phyloP scores from a whole-genome alignment of 1,140 invertebrate species.

The Apis dorsata region DNA sequence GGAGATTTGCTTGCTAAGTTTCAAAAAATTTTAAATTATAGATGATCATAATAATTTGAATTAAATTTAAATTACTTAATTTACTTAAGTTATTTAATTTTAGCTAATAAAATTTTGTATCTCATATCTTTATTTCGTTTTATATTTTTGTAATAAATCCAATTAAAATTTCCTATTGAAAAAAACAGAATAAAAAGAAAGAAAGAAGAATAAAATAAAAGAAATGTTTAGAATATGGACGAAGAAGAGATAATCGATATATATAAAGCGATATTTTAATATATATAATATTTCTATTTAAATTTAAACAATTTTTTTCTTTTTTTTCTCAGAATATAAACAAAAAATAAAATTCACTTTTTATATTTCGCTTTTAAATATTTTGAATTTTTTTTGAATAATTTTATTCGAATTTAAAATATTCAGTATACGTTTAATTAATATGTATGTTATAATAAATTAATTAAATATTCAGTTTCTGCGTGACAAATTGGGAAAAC shows the following conservation, averaged over 20 bases:
- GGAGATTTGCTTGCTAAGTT: not conserved
- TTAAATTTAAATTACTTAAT: not conserved
- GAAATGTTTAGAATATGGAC: no score
- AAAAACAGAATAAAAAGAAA: no score
- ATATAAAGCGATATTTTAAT: no score
- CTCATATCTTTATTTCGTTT: no score
- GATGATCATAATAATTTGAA: not conserved
- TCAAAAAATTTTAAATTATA: not conserved
- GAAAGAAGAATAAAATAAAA: no score
- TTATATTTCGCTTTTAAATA: not conserved
- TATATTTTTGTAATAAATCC: no score
- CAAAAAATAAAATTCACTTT: not conserved
- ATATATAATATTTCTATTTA: no score
- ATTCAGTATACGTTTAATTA: not conserved
- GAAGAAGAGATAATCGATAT: no score
- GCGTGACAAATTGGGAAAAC: conserved; percentile 68
- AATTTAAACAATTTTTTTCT: not conserved
- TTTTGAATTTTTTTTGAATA: not conserved
- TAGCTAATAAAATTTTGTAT: no score
- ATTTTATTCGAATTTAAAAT: not conserved
- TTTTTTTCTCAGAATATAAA: not conserved
- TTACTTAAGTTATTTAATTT: not conserved
- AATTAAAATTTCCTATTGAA: no score
- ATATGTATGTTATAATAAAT: not conserved
- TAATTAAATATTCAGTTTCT: conserved; percentile 77